phyloP scores from a whole-genome alignment of 2,113 vertebrate species.

The Eclectus roratus region DNA sequence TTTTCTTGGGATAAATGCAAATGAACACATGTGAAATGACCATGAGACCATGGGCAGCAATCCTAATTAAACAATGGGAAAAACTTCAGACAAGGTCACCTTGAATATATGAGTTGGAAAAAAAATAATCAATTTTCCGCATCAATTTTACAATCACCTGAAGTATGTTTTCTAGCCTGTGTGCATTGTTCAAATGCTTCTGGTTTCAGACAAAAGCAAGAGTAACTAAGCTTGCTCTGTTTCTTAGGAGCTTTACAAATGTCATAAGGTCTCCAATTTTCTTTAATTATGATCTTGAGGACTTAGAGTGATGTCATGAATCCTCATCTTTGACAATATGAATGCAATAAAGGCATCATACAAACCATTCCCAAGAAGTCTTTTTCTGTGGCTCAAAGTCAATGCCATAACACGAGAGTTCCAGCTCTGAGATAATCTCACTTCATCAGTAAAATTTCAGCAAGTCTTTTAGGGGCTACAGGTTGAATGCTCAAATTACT shows the following conservation, averaged over 20 bases:
- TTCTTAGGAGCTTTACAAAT: neutral
- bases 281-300: neutral
- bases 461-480: neutral
- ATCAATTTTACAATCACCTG: neutral
- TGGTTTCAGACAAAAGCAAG: neutral
- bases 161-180: neutral
- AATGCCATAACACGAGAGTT: neutral
- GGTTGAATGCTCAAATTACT: neutral
- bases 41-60: neutral
- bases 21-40: neutral
- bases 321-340: neutral
- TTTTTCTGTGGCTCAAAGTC: neutral
- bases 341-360: no score
- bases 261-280: neutral
- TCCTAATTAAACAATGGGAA: neutral
- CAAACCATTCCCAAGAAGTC: accelerated
- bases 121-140: neutral
- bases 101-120: neutral
- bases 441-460: neutral
- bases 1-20: neutral
- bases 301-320: neutral
- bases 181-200: neutral
- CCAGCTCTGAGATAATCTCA: neutral
- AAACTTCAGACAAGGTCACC: neutral
- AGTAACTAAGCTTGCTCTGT: neutral